A percentile compares a stretch with the other conserved stretches of the same genome.
Conservation (phyloP, 1,140 invertebrate species). For the Piezodorus guildinii region DNA sequence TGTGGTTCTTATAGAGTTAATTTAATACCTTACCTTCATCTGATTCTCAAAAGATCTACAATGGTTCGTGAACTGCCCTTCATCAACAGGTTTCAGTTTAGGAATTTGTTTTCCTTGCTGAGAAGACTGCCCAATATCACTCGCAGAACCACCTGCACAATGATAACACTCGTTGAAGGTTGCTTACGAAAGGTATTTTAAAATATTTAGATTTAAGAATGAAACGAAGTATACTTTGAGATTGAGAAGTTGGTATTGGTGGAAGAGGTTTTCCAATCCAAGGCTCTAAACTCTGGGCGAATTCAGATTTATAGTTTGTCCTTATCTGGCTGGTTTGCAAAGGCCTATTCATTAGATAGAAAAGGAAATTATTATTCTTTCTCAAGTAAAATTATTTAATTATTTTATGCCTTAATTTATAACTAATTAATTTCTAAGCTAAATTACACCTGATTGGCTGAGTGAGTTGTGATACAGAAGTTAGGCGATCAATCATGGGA, state of each 20-base stretch:
- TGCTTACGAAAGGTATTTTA: not conserved
- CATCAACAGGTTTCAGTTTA: conserved; percentile 37
- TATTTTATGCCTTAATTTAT: not conserved
- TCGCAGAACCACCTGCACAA: not conserved
- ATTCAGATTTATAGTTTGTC: conserved; percentile 51
- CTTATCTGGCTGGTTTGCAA: conserved; percentile 45
- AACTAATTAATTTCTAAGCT: not conserved
- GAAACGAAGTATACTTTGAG: not conserved
- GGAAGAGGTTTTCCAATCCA: conserved; percentile 38
- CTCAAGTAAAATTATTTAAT: not conserved
- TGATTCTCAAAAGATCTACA: conserved; percentile 49
- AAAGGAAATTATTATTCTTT: not conserved
- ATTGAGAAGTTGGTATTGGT: conserved; percentile 4
- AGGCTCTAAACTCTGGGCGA: conserved; percentile 48
- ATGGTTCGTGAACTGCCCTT: conserved; percentile 51
- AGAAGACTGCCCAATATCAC: not conserved
- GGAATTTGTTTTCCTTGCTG: conserved; percentile 10
- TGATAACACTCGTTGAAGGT: not conserved
- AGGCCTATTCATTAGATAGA: conserved; percentile 34
- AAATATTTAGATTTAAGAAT: not conserved
- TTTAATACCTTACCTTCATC: conserved; percentile 40
- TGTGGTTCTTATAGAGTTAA: no score
- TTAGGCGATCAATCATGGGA: conserved; percentile 49
- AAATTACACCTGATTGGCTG: conserved; percentile 44
- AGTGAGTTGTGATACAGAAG: conserved; percentile 50